phyloP scores from a whole-genome alignment of 92 coral and sea anemone genomes.

The Epizoanthus scotinus region DNA sequence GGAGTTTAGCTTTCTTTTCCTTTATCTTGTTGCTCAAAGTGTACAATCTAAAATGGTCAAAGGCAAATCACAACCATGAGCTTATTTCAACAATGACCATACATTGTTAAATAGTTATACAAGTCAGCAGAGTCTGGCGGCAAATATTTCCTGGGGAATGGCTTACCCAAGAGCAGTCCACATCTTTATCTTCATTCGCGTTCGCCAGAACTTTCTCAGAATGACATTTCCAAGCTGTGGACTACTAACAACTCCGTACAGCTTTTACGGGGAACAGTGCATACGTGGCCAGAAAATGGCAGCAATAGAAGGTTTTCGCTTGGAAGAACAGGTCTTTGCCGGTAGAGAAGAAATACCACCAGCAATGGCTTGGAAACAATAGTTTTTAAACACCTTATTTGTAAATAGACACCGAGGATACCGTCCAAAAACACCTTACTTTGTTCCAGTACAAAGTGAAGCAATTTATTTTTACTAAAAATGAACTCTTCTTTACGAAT shows the following conservation, averaged over 20 bases:
- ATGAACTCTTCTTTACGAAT: no score
- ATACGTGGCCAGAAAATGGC: constrained; percentile 42
- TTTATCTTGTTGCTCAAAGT: constrained; percentile 28
- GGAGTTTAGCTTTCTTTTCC: constrained; percentile 32
- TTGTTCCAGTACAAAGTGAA: not conserved
- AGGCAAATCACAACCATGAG: constrained; percentile 13
- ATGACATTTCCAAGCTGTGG: constrained; percentile 13
- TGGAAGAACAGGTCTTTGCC: constrained; percentile 39
- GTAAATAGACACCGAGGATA: not conserved
- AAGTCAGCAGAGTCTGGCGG: not conserved
- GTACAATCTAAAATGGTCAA: constrained; percentile 25
- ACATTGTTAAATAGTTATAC: not conserved
- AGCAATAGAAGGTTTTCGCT: constrained; percentile 20
- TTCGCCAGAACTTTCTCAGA: not conserved
- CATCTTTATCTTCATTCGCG: constrained; percentile 38
- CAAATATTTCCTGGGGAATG: not conserved
- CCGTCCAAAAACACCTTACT: not conserved
- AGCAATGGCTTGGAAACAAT: constrained; percentile 19
- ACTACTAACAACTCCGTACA: not conserved
- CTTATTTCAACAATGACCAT: constrained; percentile 4
- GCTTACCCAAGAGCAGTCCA: constrained; percentile 41
- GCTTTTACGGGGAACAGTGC: constrained; percentile 9
- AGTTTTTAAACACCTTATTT: constrained; percentile 9
- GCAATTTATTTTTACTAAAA: no score
- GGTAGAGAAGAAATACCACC: constrained; percentile 29